Percentiles rank a stretch among this genome's conserved stretches.
Evolutionary conservation across 2,888 invertebrate genomes (phyloP).

Genomic region (Drosophila dives): DNA sequence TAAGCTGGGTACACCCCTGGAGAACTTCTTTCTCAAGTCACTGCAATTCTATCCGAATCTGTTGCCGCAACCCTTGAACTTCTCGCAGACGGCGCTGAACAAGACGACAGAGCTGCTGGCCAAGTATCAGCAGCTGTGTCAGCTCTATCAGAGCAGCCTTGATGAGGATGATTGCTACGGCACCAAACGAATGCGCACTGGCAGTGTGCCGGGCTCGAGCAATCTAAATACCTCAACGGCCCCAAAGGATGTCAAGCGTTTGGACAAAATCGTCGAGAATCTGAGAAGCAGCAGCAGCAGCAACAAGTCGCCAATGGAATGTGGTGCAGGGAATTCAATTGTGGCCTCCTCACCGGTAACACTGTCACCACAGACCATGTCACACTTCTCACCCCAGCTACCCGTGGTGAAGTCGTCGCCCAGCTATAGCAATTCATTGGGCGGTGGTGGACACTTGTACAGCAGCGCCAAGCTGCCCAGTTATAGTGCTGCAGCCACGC

Average conservation of each 20-base stretch:
- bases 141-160: slow-evolving; percentile 77
- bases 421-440: slow-evolving; percentile 52
- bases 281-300: slow-evolving; percentile 53
- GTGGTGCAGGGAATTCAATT: slow-evolving; percentile 58
- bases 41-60: slow-evolving; percentile 84
- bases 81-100: slow-evolving; percentile 84
- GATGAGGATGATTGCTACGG: slow-evolving; percentile 66
- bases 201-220: slow-evolving; percentile 2
- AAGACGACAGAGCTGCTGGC: slow-evolving; percentile 84
- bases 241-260: slow-evolving; percentile 84
- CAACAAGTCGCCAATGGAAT: slow-evolving; percentile 64
- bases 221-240: slow-evolving; percentile 10
- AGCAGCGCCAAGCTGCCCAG: slow-evolving; percentile 55
- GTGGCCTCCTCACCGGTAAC: slow-evolving; percentile 71
- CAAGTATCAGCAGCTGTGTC: slow-evolving; percentile 84
- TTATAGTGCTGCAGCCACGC: slow-evolving; percentile 61
- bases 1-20: slow-evolving; percentile 82
- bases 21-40: slow-evolving; percentile 84
- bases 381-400: slow-evolving; percentile 72
- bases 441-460: slow-evolving; percentile 53
- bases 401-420: slow-evolving; percentile 70
- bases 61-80: slow-evolving; percentile 84
- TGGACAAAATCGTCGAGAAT: slow-evolving; percentile 85
- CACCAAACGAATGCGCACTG: slow-evolving; percentile 70
- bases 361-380: slow-evolving; percentile 60